phyloP scores from a whole-genome alignment of 30 jellyfish, hydroid and myxozoan genomes.

The Rhopilema esculentum region DNA sequence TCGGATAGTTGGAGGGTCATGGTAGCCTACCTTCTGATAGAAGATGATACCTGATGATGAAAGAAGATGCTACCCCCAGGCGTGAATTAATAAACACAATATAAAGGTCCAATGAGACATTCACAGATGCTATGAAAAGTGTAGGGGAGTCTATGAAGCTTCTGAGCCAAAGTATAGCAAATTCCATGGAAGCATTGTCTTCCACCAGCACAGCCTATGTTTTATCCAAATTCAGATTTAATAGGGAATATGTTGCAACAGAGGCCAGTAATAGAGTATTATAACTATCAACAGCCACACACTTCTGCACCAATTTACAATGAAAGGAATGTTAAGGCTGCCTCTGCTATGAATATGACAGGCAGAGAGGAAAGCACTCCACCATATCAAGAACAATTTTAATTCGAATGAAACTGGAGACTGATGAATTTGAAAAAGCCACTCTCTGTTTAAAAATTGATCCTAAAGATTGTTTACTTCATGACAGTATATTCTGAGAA shows the following conservation, averaged over 20 bases:
- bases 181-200: slow-evolving; percentile 40
- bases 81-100: slow-evolving; percentile 49
- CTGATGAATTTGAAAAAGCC: slow-evolving; percentile 20
- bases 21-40: too few species aligned
- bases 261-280: slow-evolving; percentile 33
- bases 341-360: neutral
- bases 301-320: neutral
- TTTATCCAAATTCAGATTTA: neutral
- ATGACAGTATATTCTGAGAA: neutral
- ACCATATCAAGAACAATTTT: neutral
- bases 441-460: too few species aligned
- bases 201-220: slow-evolving; percentile 50
- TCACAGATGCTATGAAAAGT: slow-evolving; percentile 55
- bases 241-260: slow-evolving; percentile 34
- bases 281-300: slow-evolving; percentile 17
- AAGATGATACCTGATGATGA: too few species aligned
- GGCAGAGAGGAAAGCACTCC: neutral
- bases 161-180: slow-evolving; percentile 61
- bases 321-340: neutral
- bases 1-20: too few species aligned
- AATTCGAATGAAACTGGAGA: neutral
- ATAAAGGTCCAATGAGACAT: slow-evolving; percentile 54
- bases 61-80: slow-evolving; percentile 67
- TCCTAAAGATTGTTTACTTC: slow-evolving; percentile 8
- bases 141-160: slow-evolving; percentile 59